Evolutionary conservation across 1,140 invertebrate genomes (phyloP).

Genomic region (Laodelphax striatellus): DNA sequence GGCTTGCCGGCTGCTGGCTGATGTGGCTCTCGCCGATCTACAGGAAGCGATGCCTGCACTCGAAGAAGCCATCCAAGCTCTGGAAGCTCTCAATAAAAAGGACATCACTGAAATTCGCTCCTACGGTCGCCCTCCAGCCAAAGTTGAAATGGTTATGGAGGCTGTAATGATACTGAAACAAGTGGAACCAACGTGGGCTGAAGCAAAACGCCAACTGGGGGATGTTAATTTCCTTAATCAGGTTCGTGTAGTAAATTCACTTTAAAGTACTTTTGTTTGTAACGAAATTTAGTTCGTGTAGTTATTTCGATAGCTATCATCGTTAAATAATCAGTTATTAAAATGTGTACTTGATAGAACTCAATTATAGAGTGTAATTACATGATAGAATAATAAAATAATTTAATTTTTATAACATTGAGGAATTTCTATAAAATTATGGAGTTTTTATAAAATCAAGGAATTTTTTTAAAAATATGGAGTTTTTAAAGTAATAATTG

Average conservation of each 20-base stretch:
- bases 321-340: no score
- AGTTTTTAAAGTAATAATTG: no score
- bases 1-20: slow-evolving; percentile 64
- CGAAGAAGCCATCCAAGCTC: slow-evolving; percentile 62
- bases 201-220: slow-evolving; percentile 71
- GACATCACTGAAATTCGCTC: slow-evolving; percentile 81
- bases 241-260: slow-evolving; percentile 18
- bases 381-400: no score
- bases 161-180: slow-evolving; percentile 74
- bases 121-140: slow-evolving; percentile 65
- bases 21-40: slow-evolving; percentile 64
- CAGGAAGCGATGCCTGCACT: slow-evolving; percentile 73
- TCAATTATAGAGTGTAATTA: no score
- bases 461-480: no score
- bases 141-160: slow-evolving; percentile 82
- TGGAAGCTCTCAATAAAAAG: slow-evolving; percentile 75
- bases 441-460: no score
- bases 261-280: no score
- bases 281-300: no score
- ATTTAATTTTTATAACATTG: no score
- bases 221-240: slow-evolving; percentile 59
- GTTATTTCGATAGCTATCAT: no score
- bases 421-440: no score
- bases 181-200: slow-evolving; percentile 68
- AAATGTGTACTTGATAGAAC: no score